Evolutionary conservation across 2,888 invertebrate species (phyloP), one percentile per base, ranked within the genome.

Genomic region (Neuroscelio doddi): DNA sequence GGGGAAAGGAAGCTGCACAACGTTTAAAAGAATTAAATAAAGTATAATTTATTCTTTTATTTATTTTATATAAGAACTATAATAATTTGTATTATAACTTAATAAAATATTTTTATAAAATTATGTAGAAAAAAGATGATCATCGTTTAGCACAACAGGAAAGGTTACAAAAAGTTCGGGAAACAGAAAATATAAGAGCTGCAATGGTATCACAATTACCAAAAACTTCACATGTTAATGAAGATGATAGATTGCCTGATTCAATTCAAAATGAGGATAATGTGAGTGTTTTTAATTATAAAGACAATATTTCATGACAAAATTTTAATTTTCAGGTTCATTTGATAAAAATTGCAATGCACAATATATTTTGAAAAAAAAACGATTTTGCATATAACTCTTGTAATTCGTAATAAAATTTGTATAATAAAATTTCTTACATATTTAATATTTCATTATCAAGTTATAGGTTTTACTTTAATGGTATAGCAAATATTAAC

Each of bases 151-250:
- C 64, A 9, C 71, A 73, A 17, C 77, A 76, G 30, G 79, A 78
- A 41, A 73, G 79, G 55, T 58, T 81, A n/a, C 73, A 70, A 9
- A 76, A 77, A 64, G 82, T 82, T 14, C 78, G 87, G 62, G 85
- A 86, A 56, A 72, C 86, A 10, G 88, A 88, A 77, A 85, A 87
- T 74, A 66, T 82, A 1, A 76, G 87, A 49, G 81, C 87, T 3
- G 70, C 80, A 5, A 78, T 86, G 79, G 73, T 86, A n/a, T 73
- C 83, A 1, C 77, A 79, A 36, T 69, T 82, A 45, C 71, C 78
- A 4, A 74, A 62, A 21, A 70, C 56, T 38, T 30, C 41, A 16
- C 36, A 36, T 14, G 3, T 14, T 51, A 29, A 24, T 3, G 58
- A 68, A 10, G 50, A 53, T 15, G 52, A 63, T 17, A 34, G 36